phyloP scores from a whole-genome alignment of 2,797 vertebrate genomes.

The Thaleichthys pacificus region DNA sequence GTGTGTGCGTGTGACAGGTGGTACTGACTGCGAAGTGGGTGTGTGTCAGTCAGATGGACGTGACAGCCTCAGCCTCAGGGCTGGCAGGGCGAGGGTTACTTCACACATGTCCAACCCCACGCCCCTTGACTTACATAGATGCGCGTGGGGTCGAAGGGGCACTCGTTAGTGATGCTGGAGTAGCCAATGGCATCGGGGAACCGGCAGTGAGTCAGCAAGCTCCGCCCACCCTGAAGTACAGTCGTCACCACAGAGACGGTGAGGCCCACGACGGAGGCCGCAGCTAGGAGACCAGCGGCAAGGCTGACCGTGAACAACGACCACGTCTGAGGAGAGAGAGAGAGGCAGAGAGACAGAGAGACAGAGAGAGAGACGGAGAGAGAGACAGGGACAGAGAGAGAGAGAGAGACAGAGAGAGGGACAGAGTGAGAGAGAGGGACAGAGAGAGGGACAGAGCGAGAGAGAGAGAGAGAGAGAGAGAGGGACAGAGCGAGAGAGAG shows the following conservation, averaged over 20 bases:
- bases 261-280: constrained; percentile 78
- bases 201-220: constrained; percentile 80
- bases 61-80: background rate
- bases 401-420: constrained; percentile 3
- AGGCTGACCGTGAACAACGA: constrained; percentile 72
- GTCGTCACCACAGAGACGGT: constrained; percentile 75
- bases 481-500: constrained; percentile 13
- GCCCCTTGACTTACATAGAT: constrained; percentile 82
- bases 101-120: background rate
- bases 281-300: constrained; percentile 72
- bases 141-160: constrained; percentile 89
- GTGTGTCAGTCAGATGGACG: background rate
- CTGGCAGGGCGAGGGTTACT: background rate
- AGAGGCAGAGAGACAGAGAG: background rate
- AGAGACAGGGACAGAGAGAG: background rate
- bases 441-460: background rate
- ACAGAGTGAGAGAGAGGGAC: background rate
- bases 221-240: constrained; percentile 75
- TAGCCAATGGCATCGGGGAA: constrained; percentile 57
- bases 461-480: constrained; percentile 1
- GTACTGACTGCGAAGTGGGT: background rate
- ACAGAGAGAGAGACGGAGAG: background rate
- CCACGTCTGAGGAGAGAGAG: constrained; percentile 73
- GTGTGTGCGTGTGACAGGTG: background rate
- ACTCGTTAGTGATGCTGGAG: constrained; percentile 75